These are phyloP conservation scores for Cloeon dipterum DNA, from an alignment of 2,888 invertebrate species.

Conservation along the genomic window DNA sequence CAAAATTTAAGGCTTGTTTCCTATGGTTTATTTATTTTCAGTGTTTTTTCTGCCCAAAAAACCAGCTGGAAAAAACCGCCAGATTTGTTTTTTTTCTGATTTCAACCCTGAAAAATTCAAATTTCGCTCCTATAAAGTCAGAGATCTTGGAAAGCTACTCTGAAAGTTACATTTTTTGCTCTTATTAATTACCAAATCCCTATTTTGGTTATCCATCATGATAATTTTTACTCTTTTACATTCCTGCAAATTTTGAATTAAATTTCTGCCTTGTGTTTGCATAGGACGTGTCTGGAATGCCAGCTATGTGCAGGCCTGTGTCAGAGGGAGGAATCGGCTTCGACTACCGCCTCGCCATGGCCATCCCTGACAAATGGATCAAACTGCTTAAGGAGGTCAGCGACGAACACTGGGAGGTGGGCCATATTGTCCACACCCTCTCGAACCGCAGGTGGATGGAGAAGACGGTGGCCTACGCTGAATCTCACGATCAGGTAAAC, in stretches of 20 bases:
- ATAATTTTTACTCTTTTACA: background rate
- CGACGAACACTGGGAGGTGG: slow-evolving; percentile 91
- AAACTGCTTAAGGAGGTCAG: slow-evolving; percentile 52
- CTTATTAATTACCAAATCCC: background rate
- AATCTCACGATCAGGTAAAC: slow-evolving; percentile 84
- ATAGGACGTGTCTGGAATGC: slow-evolving; percentile 97
- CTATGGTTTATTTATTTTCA: too few relatives aligned
- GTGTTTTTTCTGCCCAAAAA: too few relatives aligned
- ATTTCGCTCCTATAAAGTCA: too few relatives aligned
- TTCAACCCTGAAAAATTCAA: too few relatives aligned
- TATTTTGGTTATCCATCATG: too few relatives aligned
- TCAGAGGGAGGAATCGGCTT: slow-evolving; percentile 88
- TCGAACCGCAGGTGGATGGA: slow-evolving; percentile 91
- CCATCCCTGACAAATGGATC: slow-evolving; percentile 99
- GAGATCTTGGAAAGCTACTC: too few relatives aligned
- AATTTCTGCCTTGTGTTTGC: slow-evolving; percentile 5
- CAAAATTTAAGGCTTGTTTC: slow-evolving; percentile 1
- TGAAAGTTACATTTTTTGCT: background rate
- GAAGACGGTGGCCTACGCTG: slow-evolving; percentile 89
- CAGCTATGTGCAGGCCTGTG: slow-evolving; percentile 81
- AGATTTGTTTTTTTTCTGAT: too few relatives aligned
- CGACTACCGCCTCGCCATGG: slow-evolving; percentile 96
- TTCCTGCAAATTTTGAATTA: background rate
- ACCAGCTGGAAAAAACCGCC: too few relatives aligned
- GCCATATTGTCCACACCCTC: slow-evolving; percentile 73